phyloP scores from a whole-genome alignment of 53 echinoderm and acorn worm species.

The Henricia sp. region DNA sequence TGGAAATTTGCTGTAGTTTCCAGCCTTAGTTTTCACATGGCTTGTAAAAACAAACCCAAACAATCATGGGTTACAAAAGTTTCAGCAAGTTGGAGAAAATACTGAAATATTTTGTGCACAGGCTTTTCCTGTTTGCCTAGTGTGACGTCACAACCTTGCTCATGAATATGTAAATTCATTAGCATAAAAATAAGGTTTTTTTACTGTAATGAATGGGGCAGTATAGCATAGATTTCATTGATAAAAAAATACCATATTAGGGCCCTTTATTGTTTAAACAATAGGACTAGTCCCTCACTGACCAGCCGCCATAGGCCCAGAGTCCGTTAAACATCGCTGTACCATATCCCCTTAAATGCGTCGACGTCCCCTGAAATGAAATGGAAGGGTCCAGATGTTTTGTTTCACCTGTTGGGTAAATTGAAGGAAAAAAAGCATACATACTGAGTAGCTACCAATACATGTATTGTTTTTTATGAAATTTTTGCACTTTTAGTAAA shows the following conservation, averaged over 20 bases:
- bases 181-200: background rate
- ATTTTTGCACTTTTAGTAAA: too few species aligned
- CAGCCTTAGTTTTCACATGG: too few species aligned
- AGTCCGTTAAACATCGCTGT: slow-evolving; percentile 19
- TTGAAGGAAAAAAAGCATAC: too few species aligned
- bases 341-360: slow-evolving; percentile 1
- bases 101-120: too few species aligned
- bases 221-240: background rate
- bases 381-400: background rate
- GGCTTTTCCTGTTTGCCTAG: too few species aligned
- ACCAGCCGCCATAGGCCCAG: slow-evolving; percentile 38
- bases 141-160: background rate
- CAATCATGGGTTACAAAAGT: too few species aligned
- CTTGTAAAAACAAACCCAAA: too few species aligned
- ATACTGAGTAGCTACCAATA: too few species aligned
- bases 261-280: background rate
- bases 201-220: too few species aligned
- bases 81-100: too few species aligned
- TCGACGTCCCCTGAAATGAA: slow-evolving; percentile 20
- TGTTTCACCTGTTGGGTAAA: background rate
- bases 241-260: background rate
- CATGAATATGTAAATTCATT: background rate
- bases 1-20: too few species aligned
- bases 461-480: too few species aligned
- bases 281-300: background rate